A percentile compares a stretch with the other conserved stretches of the same genome.
phyloP scores from a whole-genome alignment of 2,888 invertebrate genomes.

The Sarcophaga variegata region DNA sequence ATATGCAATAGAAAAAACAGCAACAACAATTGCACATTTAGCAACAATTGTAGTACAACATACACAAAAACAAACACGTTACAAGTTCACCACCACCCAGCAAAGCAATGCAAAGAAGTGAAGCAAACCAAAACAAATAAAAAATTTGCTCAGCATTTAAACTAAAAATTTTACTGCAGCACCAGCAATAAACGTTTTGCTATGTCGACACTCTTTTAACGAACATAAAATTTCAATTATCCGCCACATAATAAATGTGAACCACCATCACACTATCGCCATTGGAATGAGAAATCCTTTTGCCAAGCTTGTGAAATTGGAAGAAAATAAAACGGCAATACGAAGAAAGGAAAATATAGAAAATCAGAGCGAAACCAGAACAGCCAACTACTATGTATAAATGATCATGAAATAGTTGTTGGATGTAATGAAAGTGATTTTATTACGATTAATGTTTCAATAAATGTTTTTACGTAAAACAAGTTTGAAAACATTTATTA shows the following conservation, averaged over 20 bases:
- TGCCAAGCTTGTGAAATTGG: background rate
- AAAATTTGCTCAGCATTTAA: background rate
- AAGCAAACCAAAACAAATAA: constrained; percentile 2
- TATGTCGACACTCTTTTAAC: constrained; percentile 65
- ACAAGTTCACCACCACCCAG: constrained; percentile 64
- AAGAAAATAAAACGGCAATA: no score
- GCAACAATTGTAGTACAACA: constrained; percentile 40
- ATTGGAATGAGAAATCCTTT: constrained; percentile 32
- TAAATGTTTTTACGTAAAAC: constrained; percentile 76
- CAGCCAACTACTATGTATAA: constrained; percentile 57
- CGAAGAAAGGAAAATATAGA: background rate
- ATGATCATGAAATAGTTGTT: constrained; percentile 75
- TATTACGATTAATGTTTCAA: constrained; percentile 79
- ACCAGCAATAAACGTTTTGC: constrained; percentile 62
- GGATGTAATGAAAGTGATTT: constrained; percentile 76
- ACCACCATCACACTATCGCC: constrained; percentile 21
- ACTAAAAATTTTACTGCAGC: constrained; percentile 17
- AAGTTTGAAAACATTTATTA: constrained; percentile 66
- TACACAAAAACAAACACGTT: constrained; percentile 59
- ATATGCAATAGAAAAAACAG: constrained; percentile 18
- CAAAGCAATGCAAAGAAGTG: constrained; percentile 5
- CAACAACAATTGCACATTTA: constrained; percentile 36
- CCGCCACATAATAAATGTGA: constrained; percentile 68
- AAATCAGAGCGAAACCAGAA: constrained; percentile 35
- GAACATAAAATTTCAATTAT: constrained; percentile 80